Base-by-base conservation (phyloP, 2,888 invertebrate species). In the Helobdella robusta region DNA sequence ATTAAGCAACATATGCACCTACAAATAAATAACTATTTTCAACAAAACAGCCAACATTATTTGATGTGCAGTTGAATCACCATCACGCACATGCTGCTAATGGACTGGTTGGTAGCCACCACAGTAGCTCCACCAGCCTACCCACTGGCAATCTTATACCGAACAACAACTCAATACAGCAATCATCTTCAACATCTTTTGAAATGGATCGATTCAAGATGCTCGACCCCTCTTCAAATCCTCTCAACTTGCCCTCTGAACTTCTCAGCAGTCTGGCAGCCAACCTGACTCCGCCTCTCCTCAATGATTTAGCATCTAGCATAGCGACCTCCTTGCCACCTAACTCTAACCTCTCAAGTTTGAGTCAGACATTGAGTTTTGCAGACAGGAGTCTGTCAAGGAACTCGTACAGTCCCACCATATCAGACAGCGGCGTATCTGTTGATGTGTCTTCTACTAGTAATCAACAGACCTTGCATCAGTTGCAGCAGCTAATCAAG, bases 401-500 rank as follows among this genome's bases (percentile, higher is more conserved):
- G 25, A 76, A 74, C 61, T 77, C 77, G 4, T 76, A 76, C 68
- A 78, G 78, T 64, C 79, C 79, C 3, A 75, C 77, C 8, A 77
- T 77, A 73, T 78, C 78, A 23, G 79, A 79, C 70, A 79, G 79
- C 68, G 79, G 79, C 58, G 77, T 78, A 63, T 77, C 77, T 20
- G 75, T 78, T 61, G 79, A 78, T 69, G 75, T 50, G 28, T 32
- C 46, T 4, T 60, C 73, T 32, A 76, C 75, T 67, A 75, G 73
- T 30, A 75, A 74, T 69, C 75, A 74, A 66, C 74, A 73, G 32
- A 74, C 90, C 15, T 86, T 89, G 73, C 89, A 89, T 79, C 92
- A 91, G 81, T 83, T 92, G 71, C 89, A 91, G 76, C 90, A 89
- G 34, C 84, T 92, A 67, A 90, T 90, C 67, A 91, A 91, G 80